A percentile compares a stretch with the other conserved stretches of the same genome.
Evolutionary conservation across 2,888 invertebrate species (phyloP).

Genomic region (Eupithecia centaureata): DNA sequence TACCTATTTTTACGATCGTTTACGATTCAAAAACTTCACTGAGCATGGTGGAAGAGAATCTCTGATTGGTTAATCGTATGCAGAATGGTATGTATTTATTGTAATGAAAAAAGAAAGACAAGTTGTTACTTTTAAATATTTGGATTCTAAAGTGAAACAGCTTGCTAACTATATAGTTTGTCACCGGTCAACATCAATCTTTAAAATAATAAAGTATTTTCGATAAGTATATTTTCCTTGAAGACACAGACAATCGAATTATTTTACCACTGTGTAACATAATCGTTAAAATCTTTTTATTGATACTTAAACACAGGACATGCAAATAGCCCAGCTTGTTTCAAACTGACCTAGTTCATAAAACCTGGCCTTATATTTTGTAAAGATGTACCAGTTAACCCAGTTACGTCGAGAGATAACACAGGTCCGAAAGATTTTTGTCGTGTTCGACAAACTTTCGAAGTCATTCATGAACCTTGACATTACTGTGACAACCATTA

Average conservation of each 20-base stretch:
- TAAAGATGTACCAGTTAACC: constrained; percentile 15
- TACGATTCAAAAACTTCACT: too few relatives aligned
- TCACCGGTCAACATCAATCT: too few relatives aligned
- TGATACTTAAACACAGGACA: neutral
- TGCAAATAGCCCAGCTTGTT: neutral
- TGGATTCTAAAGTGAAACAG: too few relatives aligned
- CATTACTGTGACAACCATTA: constrained; percentile 32
- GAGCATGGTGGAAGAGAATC: too few relatives aligned
- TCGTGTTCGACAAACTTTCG: constrained; percentile 25
- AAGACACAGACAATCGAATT: neutral
- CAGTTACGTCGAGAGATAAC: constrained; percentile 7
- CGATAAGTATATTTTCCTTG: neutral
- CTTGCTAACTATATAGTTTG: too few relatives aligned
- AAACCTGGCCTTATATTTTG: constrained; percentile 4
- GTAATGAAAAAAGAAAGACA: too few relatives aligned
- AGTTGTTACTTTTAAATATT: too few relatives aligned
- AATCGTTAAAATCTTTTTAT: neutral
- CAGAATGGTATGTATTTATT: neutral
- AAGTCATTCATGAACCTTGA: constrained; percentile 31
- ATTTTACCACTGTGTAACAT: neutral
- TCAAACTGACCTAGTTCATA: constrained; percentile 6
- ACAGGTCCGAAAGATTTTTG: constrained; percentile 4
- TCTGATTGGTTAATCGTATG: neutral
- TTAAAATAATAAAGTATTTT: too few relatives aligned
- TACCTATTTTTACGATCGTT: too few relatives aligned